These are phyloP conservation scores for Coranthus polyacanthus DNA, from an alignment of 2,797 vertebrate species.

Conservation along the genomic window DNA sequence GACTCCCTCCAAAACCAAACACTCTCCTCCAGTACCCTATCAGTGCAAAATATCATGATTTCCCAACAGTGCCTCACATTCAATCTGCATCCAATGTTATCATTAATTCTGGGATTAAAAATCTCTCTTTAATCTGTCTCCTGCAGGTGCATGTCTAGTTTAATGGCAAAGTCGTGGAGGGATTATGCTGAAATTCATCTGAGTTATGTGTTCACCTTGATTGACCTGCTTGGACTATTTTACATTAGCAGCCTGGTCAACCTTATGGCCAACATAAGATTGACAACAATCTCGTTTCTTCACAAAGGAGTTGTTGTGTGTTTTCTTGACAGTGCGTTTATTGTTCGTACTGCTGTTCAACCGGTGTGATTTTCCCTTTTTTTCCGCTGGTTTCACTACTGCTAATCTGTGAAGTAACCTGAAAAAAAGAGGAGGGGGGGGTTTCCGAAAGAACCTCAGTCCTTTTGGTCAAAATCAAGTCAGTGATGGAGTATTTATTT, in stretches of 20 bases:
- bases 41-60: not conserved
- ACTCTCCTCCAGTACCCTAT: not conserved
- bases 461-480: not conserved
- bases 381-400: conserved; percentile 41
- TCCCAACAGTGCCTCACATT: not conserved
- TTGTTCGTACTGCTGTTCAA: conserved; percentile 10
- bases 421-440: conserved; percentile 6
- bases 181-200: conserved; percentile 35
- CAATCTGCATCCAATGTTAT: not conserved
- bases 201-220: conserved; percentile 17
- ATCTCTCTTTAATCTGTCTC: conserved; percentile 28
- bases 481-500: not conserved
- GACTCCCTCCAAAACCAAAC: not conserved
- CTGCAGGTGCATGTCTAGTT: conserved; percentile 12
- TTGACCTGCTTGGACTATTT: not conserved
- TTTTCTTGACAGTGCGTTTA: conserved; percentile 3
- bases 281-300: not conserved
- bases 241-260: too few species aligned
- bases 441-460: conserved; percentile 1
- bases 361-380: conserved; percentile 27
- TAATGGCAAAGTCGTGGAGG: not conserved
- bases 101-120: conserved; percentile 31
- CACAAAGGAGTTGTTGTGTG: not conserved
- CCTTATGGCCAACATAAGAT: too few species aligned
- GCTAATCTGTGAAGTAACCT: conserved; percentile 8